These are phyloP conservation scores for Callipepla californica DNA, from an alignment of 2,113 vertebrate species.

Conservation along the genomic window DNA sequence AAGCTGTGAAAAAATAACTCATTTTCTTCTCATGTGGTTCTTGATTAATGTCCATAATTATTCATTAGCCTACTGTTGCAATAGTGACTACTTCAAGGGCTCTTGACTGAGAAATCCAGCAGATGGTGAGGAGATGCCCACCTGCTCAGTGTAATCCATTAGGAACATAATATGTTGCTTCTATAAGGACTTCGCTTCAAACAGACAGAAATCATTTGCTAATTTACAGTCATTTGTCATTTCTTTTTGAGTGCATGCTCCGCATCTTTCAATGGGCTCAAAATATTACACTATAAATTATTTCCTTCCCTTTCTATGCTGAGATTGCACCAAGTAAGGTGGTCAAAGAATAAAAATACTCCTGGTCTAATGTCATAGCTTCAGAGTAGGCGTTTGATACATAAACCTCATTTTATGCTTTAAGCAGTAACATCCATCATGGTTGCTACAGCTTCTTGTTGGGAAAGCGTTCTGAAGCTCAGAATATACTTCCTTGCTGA, in stretches of 20 bases:
- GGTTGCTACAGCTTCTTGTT: not conserved
- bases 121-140: constrained; percentile 41
- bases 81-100: constrained; percentile 30
- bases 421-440: not conserved
- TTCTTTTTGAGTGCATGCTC: not conserved
- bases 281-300: not conserved
- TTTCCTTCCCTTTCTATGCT: not conserved
- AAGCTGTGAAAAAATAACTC: not conserved
- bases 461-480: not conserved
- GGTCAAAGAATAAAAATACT: not conserved
- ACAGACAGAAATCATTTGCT: not conserved
- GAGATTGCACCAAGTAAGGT: not conserved
- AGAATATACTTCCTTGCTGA: not conserved
- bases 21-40: not conserved
- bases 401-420: constrained; percentile 3
- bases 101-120: constrained; percentile 41
- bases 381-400: not conserved
- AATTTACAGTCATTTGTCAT: not conserved
- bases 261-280: not conserved
- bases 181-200: not conserved
- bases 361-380: not conserved
- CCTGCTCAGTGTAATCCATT: not conserved
- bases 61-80: not conserved
- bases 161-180: not conserved
- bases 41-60: constrained; percentile 22